Evolutionary conservation across 2,797 vertebrate genomes (phyloP), one percentile per base, ranked within the genome.

Genomic region (Coluber constrictor): DNA sequence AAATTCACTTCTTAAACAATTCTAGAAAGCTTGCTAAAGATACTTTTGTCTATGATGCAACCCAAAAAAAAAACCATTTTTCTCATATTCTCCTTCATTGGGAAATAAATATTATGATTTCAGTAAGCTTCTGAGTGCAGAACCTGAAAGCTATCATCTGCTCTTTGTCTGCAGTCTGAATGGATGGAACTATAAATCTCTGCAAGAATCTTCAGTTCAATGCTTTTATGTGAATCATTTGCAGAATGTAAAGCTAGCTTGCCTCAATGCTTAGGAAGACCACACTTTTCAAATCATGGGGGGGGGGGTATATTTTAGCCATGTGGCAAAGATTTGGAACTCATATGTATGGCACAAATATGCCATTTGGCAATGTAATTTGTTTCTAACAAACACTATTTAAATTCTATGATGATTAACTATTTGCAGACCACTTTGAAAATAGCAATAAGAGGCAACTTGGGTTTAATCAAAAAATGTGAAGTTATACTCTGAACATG

Each of bases 171-270:
- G 23, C 70, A 94, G 54, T 25, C 32, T 87, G 92, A 27, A 61
- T 23, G 87, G 20, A 59, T 83, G 63, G 94, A 94, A 90, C 0
- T 54, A 70, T 91, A 92, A 27, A 89, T 29, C 94, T 93, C 59
- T 91, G 93, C 93, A 93, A 16, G 59, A 94, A 70, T 27, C 11
- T 63, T 94, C 70, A 93, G 92, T 90, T 92, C 89, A 20, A 27
- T 61, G 20, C 60, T 95, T 94, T 93, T 95, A 96, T 91, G 0
- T 0, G 43, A 88, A 61, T 86, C 79, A 79, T 59, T 93, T 59
- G 86, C 27, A n/a, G 86, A 94, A 16, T 56, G 92, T 91, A 89
- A 88, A 87, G 90, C 91, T 91, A 92, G 55, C 90, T 95, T 94
- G 87, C 61, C 27, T 94, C 87, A 93, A 43, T 87, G 91, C 89